Evolutionary conservation across 2,113 vertebrate genomes (phyloP).

Genomic region (Odontesthes bonariensis): DNA sequence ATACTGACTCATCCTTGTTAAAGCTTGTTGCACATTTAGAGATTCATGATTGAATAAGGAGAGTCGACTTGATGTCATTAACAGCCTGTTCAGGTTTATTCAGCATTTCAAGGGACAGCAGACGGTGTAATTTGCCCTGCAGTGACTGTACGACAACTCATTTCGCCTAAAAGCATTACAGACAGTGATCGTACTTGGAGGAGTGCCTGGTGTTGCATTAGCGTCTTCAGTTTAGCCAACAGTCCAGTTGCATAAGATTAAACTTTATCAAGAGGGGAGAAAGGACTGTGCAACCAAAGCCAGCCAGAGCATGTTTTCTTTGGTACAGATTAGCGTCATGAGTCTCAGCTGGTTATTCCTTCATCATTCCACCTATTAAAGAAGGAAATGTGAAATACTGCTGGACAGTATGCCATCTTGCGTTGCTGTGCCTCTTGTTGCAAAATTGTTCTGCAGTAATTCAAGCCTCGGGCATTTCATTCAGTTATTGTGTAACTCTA

Average conservation of each 20-base stretch:
- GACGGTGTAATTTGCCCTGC: not conserved
- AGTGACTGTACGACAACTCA: slow-evolving; percentile 21
- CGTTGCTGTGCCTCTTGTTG: not conserved
- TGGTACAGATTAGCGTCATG: not conserved
- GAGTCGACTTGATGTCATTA: not conserved
- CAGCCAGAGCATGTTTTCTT: not conserved
- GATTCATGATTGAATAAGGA: not conserved
- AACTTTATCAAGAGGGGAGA: not conserved
- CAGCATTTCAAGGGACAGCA: not conserved
- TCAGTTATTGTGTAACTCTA: slow-evolving; percentile 18
- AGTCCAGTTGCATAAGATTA: not conserved
- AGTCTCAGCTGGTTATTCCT: not conserved
- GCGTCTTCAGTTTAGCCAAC: not conserved
- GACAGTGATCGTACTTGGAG: not conserved
- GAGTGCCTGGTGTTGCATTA: not conserved
- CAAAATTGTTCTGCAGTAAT: not conserved
- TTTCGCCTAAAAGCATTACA: not conserved
- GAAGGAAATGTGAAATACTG: not conserved
- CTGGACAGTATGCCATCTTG: no score
- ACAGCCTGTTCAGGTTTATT: not conserved
- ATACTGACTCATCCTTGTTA: not conserved
- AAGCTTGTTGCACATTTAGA: not conserved
- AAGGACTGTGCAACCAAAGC: not conserved
- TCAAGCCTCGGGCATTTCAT: not conserved
- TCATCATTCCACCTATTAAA: not conserved